Conservation (phyloP, 2,888 invertebrate species). For the Amiota minor region DNA sequence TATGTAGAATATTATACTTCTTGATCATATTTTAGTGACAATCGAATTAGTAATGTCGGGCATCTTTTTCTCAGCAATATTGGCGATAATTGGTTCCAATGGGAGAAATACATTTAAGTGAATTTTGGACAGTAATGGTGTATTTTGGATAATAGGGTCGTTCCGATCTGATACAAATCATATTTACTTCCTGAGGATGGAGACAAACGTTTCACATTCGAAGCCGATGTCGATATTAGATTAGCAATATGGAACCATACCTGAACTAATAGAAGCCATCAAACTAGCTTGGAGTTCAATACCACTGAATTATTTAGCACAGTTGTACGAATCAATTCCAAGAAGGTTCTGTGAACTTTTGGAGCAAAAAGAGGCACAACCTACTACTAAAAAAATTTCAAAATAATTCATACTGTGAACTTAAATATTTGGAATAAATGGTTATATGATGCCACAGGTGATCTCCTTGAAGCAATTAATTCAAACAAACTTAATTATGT, state of each 20-base stretch:
- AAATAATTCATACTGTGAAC: slow-evolving; percentile 74
- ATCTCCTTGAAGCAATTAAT: slow-evolving; percentile 35
- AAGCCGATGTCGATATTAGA: slow-evolving; percentile 73
- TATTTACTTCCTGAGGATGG: slow-evolving; percentile 66
- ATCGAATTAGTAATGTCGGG: too few species aligned
- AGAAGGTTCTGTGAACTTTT: too few species aligned
- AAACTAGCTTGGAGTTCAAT: too few species aligned
- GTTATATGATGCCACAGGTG: slow-evolving; percentile 42
- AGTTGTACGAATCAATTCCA: too few species aligned
- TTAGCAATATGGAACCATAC: too few species aligned
- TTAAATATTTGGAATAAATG: slow-evolving; percentile 48
- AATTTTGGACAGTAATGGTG: not conserved
- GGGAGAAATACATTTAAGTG: too few species aligned
- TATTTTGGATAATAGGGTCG: slow-evolving; percentile 69
- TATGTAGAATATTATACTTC: too few species aligned
- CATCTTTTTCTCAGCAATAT: slow-evolving; percentile 27
- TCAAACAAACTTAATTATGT: slow-evolving; percentile 49
- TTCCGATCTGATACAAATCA: slow-evolving; percentile 75
- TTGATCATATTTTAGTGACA: too few species aligned
- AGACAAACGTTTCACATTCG: slow-evolving; percentile 55
- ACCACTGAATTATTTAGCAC: too few species aligned
- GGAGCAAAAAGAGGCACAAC: too few species aligned
- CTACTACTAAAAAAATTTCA: slow-evolving; percentile 71
- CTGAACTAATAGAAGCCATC: too few species aligned
- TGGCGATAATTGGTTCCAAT: slow-evolving; percentile 36